Conservation (phyloP, 1,140 invertebrate species). For the Drosophila ananassae region DNA sequence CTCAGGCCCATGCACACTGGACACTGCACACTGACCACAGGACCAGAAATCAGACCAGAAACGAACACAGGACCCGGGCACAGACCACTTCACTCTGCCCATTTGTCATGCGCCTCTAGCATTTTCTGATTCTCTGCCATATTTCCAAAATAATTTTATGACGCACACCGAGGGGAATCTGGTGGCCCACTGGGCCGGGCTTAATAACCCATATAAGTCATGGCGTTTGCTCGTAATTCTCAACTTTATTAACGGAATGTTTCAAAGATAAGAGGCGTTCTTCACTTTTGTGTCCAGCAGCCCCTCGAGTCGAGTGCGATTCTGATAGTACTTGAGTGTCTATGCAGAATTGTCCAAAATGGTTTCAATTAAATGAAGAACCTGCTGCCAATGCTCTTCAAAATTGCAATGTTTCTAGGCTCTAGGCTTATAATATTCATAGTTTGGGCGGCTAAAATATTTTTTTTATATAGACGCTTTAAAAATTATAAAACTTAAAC, state of each 20-base stretch:
- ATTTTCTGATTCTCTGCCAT: constrained; percentile 29
- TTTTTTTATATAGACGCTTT: background rate
- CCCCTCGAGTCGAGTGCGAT: constrained; percentile 31
- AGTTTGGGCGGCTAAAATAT: background rate
- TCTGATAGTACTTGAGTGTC: constrained; percentile 30
- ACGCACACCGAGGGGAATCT: background rate
- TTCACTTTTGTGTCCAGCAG: constrained; percentile 34
- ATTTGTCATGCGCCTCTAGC: constrained; percentile 38
- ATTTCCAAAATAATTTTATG: constrained; percentile 44
- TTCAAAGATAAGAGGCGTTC: constrained; percentile 11
- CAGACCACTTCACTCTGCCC: constrained; percentile 32
- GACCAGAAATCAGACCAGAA: constrained; percentile 31
- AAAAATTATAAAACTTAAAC: background rate
- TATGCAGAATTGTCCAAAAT: constrained; percentile 5
- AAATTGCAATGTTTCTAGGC: too few relatives aligned
- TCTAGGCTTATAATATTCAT: background rate
- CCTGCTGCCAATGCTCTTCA: too few relatives aligned
- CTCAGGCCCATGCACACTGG: constrained; percentile 32
- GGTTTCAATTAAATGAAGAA: background rate
- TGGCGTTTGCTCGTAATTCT: constrained; percentile 35
- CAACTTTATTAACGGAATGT: constrained; percentile 39
- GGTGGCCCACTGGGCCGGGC: background rate
- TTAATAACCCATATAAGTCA: constrained; percentile 49
- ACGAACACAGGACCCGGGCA: constrained; percentile 1
- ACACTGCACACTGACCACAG: constrained; percentile 40